Conservation (phyloP, 1,140 invertebrate species). For the Polypedilum vanderplanki region DNA sequence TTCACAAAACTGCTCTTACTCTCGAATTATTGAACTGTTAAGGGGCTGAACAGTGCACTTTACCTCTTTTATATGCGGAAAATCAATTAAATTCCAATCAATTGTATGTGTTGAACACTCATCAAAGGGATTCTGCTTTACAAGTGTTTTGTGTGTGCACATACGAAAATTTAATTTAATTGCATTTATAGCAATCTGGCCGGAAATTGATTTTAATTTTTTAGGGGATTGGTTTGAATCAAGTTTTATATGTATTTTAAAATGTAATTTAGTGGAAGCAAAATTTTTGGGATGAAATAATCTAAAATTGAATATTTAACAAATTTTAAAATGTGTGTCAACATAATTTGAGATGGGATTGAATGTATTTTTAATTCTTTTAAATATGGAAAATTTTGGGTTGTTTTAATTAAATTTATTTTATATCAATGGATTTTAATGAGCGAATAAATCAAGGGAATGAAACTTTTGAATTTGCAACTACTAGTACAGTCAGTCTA, state of each 20-base stretch:
- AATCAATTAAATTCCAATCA: conserved; percentile 28
- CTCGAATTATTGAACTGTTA: neutral
- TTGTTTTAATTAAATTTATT: no score
- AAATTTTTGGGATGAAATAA: no score
- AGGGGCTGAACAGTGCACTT: neutral
- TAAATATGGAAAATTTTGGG: no score
- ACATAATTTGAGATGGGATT: no score
- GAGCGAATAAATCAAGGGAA: no score
- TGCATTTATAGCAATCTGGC: neutral
- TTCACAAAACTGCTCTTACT: neutral
- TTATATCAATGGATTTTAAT: no score
- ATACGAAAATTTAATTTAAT: neutral
- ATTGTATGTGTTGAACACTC: neutral
- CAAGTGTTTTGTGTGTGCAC: conserved; percentile 1
- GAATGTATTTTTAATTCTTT: no score
- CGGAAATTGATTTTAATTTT: neutral
- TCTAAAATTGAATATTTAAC: no score
- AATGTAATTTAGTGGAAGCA: neutral
- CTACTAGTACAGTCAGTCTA: no score
- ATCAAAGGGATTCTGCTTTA: neutral
- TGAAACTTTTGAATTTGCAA: no score
- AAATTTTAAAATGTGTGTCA: no score
- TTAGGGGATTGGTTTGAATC: neutral
- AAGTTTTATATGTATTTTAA: neutral
- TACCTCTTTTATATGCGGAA: neutral